Percentiles rank a stretch among this genome's conserved stretches.
Evolutionary conservation across 64 coral and sea anemone genomes (phyloP).

Genomic region (Stylophora pistillata): DNA sequence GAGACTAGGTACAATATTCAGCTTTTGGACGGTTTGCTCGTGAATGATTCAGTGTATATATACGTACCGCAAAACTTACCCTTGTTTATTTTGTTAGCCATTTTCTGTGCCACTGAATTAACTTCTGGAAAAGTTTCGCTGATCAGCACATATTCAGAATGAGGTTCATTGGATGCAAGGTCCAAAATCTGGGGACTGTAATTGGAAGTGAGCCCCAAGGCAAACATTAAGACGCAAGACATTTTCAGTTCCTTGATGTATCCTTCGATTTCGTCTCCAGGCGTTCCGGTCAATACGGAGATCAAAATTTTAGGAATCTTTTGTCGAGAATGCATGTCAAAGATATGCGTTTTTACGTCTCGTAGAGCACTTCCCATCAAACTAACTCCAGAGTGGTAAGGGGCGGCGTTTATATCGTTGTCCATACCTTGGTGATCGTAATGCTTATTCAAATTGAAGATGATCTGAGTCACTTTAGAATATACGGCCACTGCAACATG

Average conservation of each 20-base stretch:
- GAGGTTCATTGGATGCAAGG: conserved; percentile 24
- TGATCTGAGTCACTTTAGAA: conserved; percentile 33
- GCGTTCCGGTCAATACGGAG: conserved; percentile 60
- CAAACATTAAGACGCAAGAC: conserved; percentile 69
- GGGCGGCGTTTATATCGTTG: conserved; percentile 15
- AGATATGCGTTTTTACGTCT: conserved; percentile 53
- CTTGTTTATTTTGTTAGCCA: conserved; percentile 73
- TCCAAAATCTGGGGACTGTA: conserved; percentile 40
- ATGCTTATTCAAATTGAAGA: conserved; percentile 63
- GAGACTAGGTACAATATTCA: too few species aligned
- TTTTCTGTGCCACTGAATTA: conserved; percentile 29
- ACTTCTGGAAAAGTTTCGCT: conserved; percentile 39
- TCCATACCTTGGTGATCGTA: conserved; percentile 73
- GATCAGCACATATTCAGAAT: conserved; percentile 36
- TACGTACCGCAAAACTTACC: conserved; percentile 27
- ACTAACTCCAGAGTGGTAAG: conserved; percentile 55
- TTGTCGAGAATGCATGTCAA: conserved; percentile 47
- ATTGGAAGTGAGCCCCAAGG: conserved; percentile 45
- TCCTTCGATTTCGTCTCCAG: conserved; percentile 48
- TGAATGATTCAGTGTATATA: background rate
- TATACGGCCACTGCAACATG: conserved; percentile 64
- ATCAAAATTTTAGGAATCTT: conserved; percentile 55
- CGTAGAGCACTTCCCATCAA: conserved; percentile 60
- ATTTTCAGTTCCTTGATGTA: conserved; percentile 46
- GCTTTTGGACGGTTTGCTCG: too few species aligned